Evolutionary conservation across 1,140 invertebrate species (phyloP), one percentile per base, ranked within the genome.

Genomic region (Triops cancriformis): DNA sequence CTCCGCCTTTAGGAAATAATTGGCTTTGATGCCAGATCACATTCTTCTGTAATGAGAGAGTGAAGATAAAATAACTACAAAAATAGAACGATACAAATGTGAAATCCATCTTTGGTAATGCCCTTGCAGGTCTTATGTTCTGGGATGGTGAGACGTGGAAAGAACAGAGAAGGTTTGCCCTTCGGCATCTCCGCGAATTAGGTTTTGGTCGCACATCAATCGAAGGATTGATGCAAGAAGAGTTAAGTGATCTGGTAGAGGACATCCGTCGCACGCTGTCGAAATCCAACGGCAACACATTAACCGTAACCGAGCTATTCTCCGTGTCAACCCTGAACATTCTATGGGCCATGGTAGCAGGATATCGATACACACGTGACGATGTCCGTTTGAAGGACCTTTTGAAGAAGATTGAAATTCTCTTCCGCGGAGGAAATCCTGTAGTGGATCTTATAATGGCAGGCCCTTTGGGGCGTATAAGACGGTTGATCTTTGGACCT

Each of bases 1-100:
- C 86, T 93, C 10, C 93, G 94, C 23, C 92, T 93, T 78, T 93
- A 93, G 0, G 90, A 91, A 81, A 86, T n/a, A n/a, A n/a, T n/a
- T n/a, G n/a, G n/a, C n/a, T n/a, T n/a, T n/a, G n/a, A n/a, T n/a
- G n/a, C n/a, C n/a, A n/a, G n/a, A n/a, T n/a, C n/a, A n/a, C n/a
- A n/a, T n/a, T n/a, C n/a, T n/a, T n/a, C n/a, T n/a, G n/a, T n/a
- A n/a, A n/a, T n/a, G n/a, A n/a, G n/a, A n/a, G n/a, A n/a, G n/a
- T n/a, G n/a, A n/a, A n/a, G n/a, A n/a, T n/a, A n/a, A n/a, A n/a
- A n/a, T n/a, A n/a, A n/a, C n/a, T n/a, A n/a, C n/a, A n/a, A n/a
- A n/a, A n/a, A n/a, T n/a, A n/a, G 84, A 1, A 83, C 85, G 51
- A 93, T 94, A 90, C 90, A 92, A 80, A 85, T 88, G 7, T 88